These are phyloP conservation scores for Premnoplex brunnescens DNA, from an alignment of 2,797 vertebrate genomes.

Conservation along the genomic window DNA sequence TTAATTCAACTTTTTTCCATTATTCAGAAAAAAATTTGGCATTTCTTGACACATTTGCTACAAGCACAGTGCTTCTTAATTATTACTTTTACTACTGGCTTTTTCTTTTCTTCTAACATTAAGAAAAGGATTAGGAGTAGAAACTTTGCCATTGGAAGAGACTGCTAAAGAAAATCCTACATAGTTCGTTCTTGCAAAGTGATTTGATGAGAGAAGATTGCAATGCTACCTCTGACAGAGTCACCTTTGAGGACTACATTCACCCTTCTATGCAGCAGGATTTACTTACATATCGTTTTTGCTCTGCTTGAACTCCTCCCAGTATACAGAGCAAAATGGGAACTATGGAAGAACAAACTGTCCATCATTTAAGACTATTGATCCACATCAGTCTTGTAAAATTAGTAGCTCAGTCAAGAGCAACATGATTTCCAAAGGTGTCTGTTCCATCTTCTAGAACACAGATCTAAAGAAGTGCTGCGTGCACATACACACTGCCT, in stretches of 20 bases:
- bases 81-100: background rate
- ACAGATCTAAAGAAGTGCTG: background rate
- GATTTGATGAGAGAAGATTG: background rate
- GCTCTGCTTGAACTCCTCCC: background rate
- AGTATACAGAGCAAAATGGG: background rate
- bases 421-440: background rate
- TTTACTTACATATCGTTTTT: background rate
- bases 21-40: background rate
- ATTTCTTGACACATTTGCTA: background rate
- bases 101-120: background rate
- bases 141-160: background rate
- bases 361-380: constrained; percentile 24
- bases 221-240: background rate
- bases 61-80: background rate
- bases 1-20: background rate
- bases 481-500: background rate
- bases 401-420: constrained; percentile 8
- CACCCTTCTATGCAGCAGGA: background rate
- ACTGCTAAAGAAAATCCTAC: background rate
- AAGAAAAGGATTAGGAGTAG: background rate
- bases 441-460: background rate
- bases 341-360: background rate
- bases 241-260: background rate
- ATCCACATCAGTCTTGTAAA: constrained; percentile 21
- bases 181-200: background rate